Evolutionary conservation across 2,888 invertebrate species (phyloP), one percentile per base, ranked within the genome.

Genomic region (Amorpha juglandis): DNA sequence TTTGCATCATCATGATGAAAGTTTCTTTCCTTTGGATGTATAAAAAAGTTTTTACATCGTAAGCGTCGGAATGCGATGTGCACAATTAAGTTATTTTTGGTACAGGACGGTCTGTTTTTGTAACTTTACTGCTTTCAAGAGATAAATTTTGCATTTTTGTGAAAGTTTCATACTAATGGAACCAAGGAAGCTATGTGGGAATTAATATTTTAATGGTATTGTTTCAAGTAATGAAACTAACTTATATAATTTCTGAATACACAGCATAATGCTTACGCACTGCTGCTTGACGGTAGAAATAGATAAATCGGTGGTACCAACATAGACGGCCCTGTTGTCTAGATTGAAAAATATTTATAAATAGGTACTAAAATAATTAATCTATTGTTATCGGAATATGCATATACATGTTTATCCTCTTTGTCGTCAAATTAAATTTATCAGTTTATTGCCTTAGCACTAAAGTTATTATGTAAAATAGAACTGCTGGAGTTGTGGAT

Each of bases 31-130:
- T 58, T 65, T 58, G 58, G 48, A 47, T 47, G 35, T 48, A 38
- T 52, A 64, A 48, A 64, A 27, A 64, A 47, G 8, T 35, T 48
- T n/a, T 38, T 65, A 42, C 48, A 2, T 19, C 14, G 48, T 19
- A 27, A 38, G 27, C 48, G 38, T 65, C 47, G 27, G 47, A 47
- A 19, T 38, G 19, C 16, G 19, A 58, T 58, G 42, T 42, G 38
- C 42, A 42, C 35, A 55, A 65, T 58, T 64, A 65, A 48, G n/a
- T 21, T 65, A 48, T 58, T 48, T 64, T 65, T 11, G 19, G 35
- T 47, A 16, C 33, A 45, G 19, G 16, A 16, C 12, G 27, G 52
- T 65, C 19, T 58, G 58, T 42, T 42, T 58, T 58, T 21, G 42
- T 58, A 42, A 42, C 58, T 42, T 58, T 58, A 21, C 67, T 64